Evolutionary conservation across 2,888 invertebrate genomes (phyloP), one percentile per base, ranked within the genome.

Genomic region (Dorcus parallelipipedus): DNA sequence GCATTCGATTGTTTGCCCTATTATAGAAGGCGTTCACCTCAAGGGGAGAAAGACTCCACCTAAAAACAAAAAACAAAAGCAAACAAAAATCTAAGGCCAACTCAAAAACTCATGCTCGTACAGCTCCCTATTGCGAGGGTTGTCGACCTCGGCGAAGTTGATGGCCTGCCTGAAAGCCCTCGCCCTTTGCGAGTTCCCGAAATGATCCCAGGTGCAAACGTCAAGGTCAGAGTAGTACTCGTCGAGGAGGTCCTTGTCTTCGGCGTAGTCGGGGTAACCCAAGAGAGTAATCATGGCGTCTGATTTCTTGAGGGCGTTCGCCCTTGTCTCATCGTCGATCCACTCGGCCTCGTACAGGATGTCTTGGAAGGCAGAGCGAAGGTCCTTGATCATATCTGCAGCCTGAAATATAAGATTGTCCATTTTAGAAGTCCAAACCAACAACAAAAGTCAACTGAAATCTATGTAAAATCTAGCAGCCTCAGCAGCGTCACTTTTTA

Each of bases 21-120:
- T 82, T 84, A 74, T 88, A 87, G 71, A 84, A 87, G 0, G 87
- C 87, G 69, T 87, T 87, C 2, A 85, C 84, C 38, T 82, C 77
- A 14, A 85, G 81, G 0, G 84, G 82, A 3, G 77, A 77, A 58
- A 72, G 70, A 47, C 70, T 73, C 78, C 78, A 79, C 47, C 78
- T 78, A 53, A 50, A 67, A 64, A 9, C n/a, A 41, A 20, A n/a
- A 38, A 42, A 42, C 5, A 54, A 60, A 43, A 54, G n/a, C 17
- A 7, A 33, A 1, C 26, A 41, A n/a, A n/a, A n/a, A 41, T 41
- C 41, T 7, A 41, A 9, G 7, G 20, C 38, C 50, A 10, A 38
- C n/a, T 33, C 7, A 26, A 26, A 33, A 6, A 41, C 17, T 10
- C 3, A 8, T 33, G 9, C 3, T 51, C 67, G 61, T 67, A 73